These are phyloP conservation scores for Spilosoma lubricipeda DNA, from an alignment of 2,888 invertebrate species.

Conservation along the genomic window DNA sequence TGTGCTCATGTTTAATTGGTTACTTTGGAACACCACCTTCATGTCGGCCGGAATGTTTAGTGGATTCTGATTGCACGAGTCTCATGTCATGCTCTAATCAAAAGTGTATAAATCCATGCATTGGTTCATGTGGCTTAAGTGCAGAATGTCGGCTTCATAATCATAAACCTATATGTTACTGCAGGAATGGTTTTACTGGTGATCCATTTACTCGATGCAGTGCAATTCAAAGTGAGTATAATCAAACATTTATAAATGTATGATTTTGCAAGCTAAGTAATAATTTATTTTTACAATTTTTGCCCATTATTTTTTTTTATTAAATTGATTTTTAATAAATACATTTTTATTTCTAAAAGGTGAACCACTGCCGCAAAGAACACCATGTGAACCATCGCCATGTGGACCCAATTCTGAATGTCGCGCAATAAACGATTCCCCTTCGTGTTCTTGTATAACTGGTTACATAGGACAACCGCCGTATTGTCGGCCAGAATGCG, in stretches of 20 bases:
- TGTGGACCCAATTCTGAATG: slow-evolving; percentile 94
- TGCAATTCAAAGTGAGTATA: slow-evolving; percentile 65
- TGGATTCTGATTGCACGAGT: slow-evolving; percentile 92
- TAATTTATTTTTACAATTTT: neutral
- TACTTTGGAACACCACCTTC: slow-evolving; percentile 91
- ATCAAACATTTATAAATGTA: too few relatives aligned
- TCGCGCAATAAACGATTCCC: slow-evolving; percentile 80
- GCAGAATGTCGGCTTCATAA: slow-evolving; percentile 93
- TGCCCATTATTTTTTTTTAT: neutral
- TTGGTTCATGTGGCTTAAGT: slow-evolving; percentile 91
- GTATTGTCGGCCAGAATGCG: slow-evolving; percentile 93
- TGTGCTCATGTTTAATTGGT: slow-evolving; percentile 92
- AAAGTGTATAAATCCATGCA: slow-evolving; percentile 93
- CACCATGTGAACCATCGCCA: slow-evolving; percentile 90
- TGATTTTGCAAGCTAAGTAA: neutral
- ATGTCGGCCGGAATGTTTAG: slow-evolving; percentile 93
- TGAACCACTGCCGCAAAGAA: slow-evolving; percentile 63
- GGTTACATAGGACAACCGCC: slow-evolving; percentile 91
- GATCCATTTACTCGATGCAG: slow-evolving; percentile 92
- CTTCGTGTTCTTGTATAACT: slow-evolving; percentile 90
- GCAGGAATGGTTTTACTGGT: slow-evolving; percentile 90
- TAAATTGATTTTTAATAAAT: neutral
- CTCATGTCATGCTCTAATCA: slow-evolving; percentile 92
- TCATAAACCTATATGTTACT: slow-evolving; percentile 94
- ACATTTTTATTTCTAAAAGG: slow-evolving; percentile 50